Percentiles rank a stretch among this genome's conserved stretches.
phyloP scores from a whole-genome alignment of 1,140 invertebrate species.

The Heliconius hermathena region DNA sequence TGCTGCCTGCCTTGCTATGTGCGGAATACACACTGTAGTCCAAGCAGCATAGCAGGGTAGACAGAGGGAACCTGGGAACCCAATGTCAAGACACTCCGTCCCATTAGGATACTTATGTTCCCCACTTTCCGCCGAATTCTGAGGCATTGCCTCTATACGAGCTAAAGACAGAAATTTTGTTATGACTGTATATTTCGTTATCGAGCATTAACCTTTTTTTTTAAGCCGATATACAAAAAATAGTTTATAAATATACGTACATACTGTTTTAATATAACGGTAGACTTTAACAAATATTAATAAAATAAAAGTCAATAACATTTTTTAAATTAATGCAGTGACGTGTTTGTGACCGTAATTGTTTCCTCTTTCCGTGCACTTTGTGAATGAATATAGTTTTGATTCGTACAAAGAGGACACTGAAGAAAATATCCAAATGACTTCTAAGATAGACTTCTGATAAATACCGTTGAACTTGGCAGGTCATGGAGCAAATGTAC shows the following conservation, averaged over 20 bases:
- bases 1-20: no score
- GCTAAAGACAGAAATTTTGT: no score
- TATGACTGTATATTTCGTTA: not conserved
- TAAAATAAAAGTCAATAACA: no score
- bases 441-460: conserved; percentile 47
- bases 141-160: no score
- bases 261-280: not conserved
- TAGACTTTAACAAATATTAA: not conserved
- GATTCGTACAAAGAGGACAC: not conserved
- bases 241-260: no score
- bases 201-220: not conserved
- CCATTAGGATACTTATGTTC: no score
- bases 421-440: conserved; percentile 43
- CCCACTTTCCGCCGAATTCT: no score
- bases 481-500: conserved; percentile 81
- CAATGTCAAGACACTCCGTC: no score
- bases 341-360: not conserved
- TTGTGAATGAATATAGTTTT: not conserved
- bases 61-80: no score
- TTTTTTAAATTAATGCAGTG: not conserved
- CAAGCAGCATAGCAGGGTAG: no score
- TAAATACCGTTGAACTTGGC: conserved; percentile 66
- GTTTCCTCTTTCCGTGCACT: not conserved
- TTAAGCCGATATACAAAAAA: no score
- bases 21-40: no score